Base-by-base conservation (phyloP, 2,888 invertebrate genomes). In the Campopleginae sp. region DNA sequence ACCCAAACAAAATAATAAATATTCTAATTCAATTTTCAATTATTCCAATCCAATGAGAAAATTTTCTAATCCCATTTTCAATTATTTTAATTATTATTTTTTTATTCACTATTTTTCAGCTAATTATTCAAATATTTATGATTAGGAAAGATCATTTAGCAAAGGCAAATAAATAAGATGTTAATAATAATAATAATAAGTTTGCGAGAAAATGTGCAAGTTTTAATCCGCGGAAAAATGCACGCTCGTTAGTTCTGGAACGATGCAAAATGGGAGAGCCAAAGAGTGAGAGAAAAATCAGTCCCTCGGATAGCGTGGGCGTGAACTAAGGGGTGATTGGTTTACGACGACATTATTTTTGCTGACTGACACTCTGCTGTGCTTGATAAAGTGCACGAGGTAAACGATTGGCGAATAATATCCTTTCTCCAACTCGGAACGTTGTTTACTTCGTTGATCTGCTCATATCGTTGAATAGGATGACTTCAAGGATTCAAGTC, bases 281-380 rank as follows among this genome's bases (percentile, higher is more conserved):
- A 63, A 61, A 74, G 74, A 61, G 42, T 72, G 42, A 63, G 44
- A 48, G 70, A 38, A 63, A 51, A 54, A 68, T 71, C 76, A 83
- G 63, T 38, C 42, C 38, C 70, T 61, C 65, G 71, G 66, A 63
- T 75, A 71, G 89, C 84, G 91, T 90, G 89, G 90, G 90, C 89
- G 91, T 89, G 86, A 88, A 88, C 88, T 86, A 88, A 82, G 81
- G 86, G 83, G 72, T 89, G 92, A 92, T 92, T 91, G 91, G 90
- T 92, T 93, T 92, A 93, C 91, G 91, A 90, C 90, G 92, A 91
- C 91, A 91, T 92, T 92, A 93, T 92, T 92, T 90, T 91, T 90
- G 90, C 87, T 91, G 91, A 91, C 90, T 91, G 90, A 89, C 86
- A 89, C 33, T 88, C 89, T n/a, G 88, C 82, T 87, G 88, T 85